phyloP scores from a whole-genome alignment of 2,888 invertebrate genomes.

The Chrysina gloriosa region DNA sequence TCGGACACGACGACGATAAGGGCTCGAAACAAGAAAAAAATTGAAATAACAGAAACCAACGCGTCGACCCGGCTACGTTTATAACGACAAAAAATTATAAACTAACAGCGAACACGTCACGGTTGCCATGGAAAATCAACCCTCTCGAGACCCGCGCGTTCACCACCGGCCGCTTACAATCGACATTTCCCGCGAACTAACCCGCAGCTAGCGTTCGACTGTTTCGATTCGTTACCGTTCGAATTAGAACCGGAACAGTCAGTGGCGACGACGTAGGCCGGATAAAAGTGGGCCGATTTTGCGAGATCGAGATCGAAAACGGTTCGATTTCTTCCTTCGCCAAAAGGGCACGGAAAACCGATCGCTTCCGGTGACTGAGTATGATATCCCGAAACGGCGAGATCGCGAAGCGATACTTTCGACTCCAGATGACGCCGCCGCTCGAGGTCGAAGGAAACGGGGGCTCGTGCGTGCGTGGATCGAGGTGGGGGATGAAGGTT shows the following conservation, averaged over 20 bases:
- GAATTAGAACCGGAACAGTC: constrained; percentile 8
- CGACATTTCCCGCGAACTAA: neutral
- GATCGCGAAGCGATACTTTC: neutral
- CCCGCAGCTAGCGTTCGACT: neutral
- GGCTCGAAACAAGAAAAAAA: neutral
- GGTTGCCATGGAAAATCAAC: constrained; percentile 31
- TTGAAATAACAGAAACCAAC: neutral
- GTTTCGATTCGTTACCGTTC: neutral
- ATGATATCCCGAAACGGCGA: neutral
- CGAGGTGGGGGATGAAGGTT: neutral
- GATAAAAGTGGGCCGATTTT: neutral
- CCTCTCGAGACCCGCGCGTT: neutral
- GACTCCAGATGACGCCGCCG: neutral
- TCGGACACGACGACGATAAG: neutral
- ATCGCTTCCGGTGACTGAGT: neutral
- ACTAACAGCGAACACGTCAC: constrained; percentile 14
- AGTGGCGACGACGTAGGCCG: too few relatives aligned
- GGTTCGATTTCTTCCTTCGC: neutral
- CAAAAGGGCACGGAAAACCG: neutral
- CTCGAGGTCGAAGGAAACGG: too few relatives aligned
- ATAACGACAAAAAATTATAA: constrained; percentile 1
- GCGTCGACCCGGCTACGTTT: neutral
- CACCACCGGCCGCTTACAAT: constrained; percentile 3
- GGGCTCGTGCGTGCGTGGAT: too few relatives aligned
- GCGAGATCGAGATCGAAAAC: too few relatives aligned